Conservation (phyloP, 2,888 invertebrate genomes). For the Slavum lentiscoides region DNA sequence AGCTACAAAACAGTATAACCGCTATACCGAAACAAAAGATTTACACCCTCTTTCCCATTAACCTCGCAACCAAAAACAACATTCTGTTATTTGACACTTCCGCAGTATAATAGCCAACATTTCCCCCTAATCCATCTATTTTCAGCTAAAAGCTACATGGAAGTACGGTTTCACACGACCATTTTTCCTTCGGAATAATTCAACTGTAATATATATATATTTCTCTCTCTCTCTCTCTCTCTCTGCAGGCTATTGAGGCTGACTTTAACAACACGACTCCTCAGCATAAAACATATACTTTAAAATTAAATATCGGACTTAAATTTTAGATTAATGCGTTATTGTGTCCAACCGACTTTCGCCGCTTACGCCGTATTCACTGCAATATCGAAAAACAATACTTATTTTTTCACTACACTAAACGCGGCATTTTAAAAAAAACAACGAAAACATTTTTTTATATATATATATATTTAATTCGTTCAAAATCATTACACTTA, state of each 20-base stretch:
- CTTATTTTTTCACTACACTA: no score
- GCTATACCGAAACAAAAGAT: slow-evolving; percentile 17
- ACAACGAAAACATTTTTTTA: no score
- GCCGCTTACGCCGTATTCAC: no score
- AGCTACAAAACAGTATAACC: neutral
- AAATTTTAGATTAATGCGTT: no score
- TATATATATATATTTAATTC: no score
- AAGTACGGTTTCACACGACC: neutral
- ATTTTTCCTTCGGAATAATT: slow-evolving; percentile 10
- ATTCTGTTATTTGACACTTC: slow-evolving; percentile 31
- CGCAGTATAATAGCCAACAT: slow-evolving; percentile 16
- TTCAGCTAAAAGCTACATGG: slow-evolving; percentile 18
- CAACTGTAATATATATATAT: neutral
- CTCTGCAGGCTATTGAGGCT: neutral
- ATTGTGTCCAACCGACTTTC: no score
- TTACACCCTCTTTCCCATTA: slow-evolving; percentile 32
- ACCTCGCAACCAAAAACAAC: neutral
- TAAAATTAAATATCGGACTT: no score
- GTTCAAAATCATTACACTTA: no score
- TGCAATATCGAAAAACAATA: no score
- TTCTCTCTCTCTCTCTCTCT: no score
- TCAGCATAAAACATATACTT: neutral
- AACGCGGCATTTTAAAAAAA: no score
- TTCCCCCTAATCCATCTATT: slow-evolving; percentile 27
- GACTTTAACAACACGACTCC: neutral